Evolutionary conservation across 2,888 invertebrate genomes (phyloP).

Genomic region (Euplagia quadripunctaria): DNA sequence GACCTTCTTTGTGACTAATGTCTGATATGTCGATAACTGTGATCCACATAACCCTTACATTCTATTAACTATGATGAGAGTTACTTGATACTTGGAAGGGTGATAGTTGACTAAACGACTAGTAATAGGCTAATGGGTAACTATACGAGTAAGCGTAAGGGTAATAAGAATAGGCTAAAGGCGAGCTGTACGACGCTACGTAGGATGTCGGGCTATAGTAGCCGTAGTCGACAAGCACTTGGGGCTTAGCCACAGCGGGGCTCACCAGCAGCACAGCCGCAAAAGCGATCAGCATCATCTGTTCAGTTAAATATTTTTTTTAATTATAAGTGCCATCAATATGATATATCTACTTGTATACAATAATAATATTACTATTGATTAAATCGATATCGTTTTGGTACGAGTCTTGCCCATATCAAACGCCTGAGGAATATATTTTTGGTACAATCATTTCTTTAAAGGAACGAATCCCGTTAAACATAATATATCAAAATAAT

Average conservation of each 20-base stretch:
- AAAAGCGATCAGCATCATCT: conserved; percentile 70
- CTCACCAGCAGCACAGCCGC: conserved; percentile 64
- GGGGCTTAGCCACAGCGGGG: conserved; percentile 76
- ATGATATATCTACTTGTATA: no score
- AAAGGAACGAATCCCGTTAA: no score
- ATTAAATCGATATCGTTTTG: no score
- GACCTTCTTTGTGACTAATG: background rate
- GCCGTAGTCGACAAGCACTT: conserved; percentile 77
- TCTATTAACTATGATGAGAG: background rate
- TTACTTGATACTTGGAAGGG: conserved; percentile 26
- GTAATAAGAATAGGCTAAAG: conserved; percentile 77
- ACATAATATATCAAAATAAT: no score
- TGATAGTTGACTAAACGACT: conserved; percentile 26
- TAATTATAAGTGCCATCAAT: background rate
- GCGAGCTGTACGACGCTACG: conserved; percentile 71
- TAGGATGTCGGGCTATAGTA: conserved; percentile 73
- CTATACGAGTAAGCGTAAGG: conserved; percentile 75
- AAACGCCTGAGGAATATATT: no score
- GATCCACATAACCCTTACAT: background rate
- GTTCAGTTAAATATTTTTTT: conserved; percentile 6
- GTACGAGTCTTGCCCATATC: no score
- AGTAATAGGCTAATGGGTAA: conserved; percentile 73
- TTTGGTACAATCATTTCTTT: no score
- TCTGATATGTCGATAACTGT: no score
- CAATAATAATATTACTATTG: no score